These are phyloP conservation scores for Cecidostiba fungosa DNA, from an alignment of 2,888 invertebrate genomes.

Conservation along the genomic window DNA sequence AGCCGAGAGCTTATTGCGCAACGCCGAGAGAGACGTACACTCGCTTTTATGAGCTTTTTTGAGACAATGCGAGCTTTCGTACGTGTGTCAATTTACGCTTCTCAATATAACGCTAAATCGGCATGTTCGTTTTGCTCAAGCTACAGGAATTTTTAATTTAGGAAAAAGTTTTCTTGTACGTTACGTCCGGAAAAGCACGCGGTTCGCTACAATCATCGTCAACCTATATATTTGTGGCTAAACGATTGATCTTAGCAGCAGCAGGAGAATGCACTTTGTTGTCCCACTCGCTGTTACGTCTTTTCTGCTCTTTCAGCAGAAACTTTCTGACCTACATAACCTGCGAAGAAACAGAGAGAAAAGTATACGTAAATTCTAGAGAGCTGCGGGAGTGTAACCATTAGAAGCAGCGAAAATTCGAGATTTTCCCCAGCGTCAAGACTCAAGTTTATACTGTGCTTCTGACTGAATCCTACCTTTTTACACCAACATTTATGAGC, in stretches of 20 bases:
- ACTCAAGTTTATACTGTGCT: no score
- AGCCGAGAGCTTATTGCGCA: not conserved
- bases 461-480: not conserved
- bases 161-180: no score
- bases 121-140: no score
- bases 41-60: not conserved
- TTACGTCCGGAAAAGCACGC: no score
- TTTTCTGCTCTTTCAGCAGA: not conserved
- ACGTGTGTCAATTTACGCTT: not conserved
- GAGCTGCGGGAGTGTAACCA: not conserved
- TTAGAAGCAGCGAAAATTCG: not conserved
- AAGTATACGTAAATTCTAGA: not conserved
- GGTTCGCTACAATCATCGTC: no score
- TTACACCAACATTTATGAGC: not conserved
- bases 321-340: not conserved
- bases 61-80: not conserved
- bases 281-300: not conserved
- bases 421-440: not conserved
- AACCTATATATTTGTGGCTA: no score
- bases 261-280: no score
- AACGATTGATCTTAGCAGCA: no score
- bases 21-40: not conserved
- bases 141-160: no score
- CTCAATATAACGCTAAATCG: not conserved
- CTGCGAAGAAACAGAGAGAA: not conserved